Evolutionary conservation across 1,140 invertebrate species (phyloP).

Genomic region (Platorchestia sp.): DNA sequence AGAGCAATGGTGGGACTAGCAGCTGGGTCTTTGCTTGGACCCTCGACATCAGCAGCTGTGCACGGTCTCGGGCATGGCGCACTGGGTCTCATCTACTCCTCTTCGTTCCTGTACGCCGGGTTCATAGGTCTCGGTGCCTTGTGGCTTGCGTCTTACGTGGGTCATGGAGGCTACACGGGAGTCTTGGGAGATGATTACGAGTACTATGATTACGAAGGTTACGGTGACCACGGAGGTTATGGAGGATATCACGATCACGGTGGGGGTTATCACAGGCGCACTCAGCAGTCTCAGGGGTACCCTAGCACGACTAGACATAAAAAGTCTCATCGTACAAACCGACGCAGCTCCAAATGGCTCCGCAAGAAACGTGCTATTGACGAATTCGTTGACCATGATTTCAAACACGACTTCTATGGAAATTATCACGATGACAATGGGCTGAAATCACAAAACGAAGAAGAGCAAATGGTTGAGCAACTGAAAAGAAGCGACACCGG

Average conservation of each 20-base stretch:
- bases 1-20: neutral
- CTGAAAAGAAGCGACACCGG: neutral
- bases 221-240: conserved; percentile 11
- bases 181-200: conserved; percentile 3
- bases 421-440: neutral
- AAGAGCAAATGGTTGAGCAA: neutral
- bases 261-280: neutral
- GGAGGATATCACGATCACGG: conserved; percentile 2
- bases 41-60: neutral
- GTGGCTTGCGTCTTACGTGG: conserved; percentile 28
- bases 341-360: neutral
- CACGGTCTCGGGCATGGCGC: neutral
- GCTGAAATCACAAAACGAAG: neutral
- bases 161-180: conserved; percentile 7
- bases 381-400: neutral
- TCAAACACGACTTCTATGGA: neutral
- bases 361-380: neutral
- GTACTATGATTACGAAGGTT: conserved; percentile 3
- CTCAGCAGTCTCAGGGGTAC: neutral
- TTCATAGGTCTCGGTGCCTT: conserved; percentile 23
- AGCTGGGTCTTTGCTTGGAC: neutral
- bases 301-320: neutral
- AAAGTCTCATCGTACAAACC: neutral
- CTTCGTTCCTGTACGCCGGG: conserved; percentile 24
- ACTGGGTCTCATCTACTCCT: neutral